Percentiles rank a stretch among this genome's conserved stretches.
These are phyloP conservation scores for Rapana venosa DNA, from an alignment of 2,888 invertebrate genomes.

Conservation along the genomic window DNA sequence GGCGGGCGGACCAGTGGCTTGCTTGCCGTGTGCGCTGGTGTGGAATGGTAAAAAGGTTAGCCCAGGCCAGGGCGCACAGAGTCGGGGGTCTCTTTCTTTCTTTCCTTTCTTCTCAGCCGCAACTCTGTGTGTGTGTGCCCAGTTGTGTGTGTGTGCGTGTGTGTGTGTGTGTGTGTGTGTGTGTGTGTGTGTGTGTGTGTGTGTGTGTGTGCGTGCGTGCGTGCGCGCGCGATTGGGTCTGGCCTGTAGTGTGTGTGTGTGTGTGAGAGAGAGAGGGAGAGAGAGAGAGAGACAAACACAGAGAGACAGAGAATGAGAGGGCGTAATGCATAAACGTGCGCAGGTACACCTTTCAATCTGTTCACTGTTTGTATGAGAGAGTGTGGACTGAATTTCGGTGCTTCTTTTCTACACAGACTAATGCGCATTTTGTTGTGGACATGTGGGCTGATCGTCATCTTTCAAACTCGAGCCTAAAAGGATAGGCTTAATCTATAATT, in stretches of 20 bases:
- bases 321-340: too few species aligned
- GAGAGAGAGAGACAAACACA: too few species aligned
- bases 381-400: too few species aligned
- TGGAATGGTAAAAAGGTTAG: neutral
- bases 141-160: neutral
- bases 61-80: too few species aligned
- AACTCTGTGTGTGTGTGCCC: neutral
- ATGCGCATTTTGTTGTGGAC: too few species aligned
- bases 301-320: too few species aligned
- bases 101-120: neutral
- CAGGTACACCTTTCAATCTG: too few species aligned
- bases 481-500: too few species aligned
- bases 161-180: slow-evolving; percentile 19
- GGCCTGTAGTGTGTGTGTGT: neutral
- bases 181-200: slow-evolving; percentile 10
- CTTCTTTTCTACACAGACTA: too few species aligned
- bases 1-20: neutral
- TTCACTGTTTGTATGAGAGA: too few species aligned
- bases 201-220: neutral
- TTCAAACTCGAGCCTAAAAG: too few species aligned
- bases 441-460: too few species aligned
- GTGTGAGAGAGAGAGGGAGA: neutral
- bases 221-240: neutral
- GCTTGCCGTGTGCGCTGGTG: neutral
- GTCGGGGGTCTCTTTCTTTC: neutral